Evolutionary conservation across 2,797 vertebrate species (phyloP).

Genomic region (Microcaecilia unicolor): DNA sequence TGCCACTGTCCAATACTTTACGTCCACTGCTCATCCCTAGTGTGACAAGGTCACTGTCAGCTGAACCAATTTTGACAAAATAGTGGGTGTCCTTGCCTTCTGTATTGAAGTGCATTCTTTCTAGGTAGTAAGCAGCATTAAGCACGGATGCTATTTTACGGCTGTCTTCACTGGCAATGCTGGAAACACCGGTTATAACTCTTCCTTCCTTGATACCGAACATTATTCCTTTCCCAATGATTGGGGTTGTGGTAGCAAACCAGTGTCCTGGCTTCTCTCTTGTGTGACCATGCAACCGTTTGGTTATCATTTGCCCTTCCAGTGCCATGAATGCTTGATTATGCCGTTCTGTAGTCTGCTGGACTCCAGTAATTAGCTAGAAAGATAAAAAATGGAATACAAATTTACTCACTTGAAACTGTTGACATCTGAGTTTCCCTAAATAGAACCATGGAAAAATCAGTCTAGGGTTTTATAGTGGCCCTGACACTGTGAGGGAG

Average conservation of each 20-base stretch:
- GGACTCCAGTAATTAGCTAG: constrained; percentile 91
- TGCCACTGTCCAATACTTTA: constrained; percentile 81
- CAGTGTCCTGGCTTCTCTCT: constrained; percentile 90
- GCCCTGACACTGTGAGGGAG: no score
- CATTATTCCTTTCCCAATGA: constrained; percentile 92
- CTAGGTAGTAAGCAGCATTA: constrained; percentile 86
- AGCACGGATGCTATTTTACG: constrained; percentile 87
- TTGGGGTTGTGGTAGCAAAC: constrained; percentile 89
- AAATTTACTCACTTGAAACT: no score
- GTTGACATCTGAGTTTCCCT: no score
- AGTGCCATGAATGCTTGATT: constrained; percentile 96
- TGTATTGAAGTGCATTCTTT: constrained; percentile 91
- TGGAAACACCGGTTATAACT: constrained; percentile 78
- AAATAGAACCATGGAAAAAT: no score
- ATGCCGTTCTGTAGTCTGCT: constrained; percentile 91
- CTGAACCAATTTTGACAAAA: constrained; percentile 90
- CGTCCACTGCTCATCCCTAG: constrained; percentile 85
- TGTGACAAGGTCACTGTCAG: constrained; percentile 83
- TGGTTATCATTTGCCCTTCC: constrained; percentile 87
- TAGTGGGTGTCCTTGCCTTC: constrained; percentile 91
- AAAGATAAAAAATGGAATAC: constrained; percentile 25
- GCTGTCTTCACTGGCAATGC: constrained; percentile 85
- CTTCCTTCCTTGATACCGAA: constrained; percentile 88
- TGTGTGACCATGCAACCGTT: constrained; percentile 67
- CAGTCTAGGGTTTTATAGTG: no score